Evolutionary conservation across 53 echinoderm and acorn worm species (phyloP).

Genomic region (Holothuria scabra): DNA sequence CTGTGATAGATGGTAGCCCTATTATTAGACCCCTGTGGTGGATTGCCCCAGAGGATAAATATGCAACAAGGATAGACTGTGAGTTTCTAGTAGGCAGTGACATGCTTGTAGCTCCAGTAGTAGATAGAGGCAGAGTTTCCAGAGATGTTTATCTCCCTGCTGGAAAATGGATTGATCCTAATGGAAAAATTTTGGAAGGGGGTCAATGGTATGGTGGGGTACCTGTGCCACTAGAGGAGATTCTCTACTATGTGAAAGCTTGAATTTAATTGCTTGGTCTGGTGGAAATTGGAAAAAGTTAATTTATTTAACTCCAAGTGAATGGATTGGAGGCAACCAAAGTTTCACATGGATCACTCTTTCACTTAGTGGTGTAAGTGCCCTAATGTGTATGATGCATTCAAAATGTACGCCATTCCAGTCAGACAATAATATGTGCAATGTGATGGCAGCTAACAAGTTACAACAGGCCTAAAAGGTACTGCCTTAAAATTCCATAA

Average conservation of each 20-base stretch:
- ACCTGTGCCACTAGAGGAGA: conserved; percentile 65
- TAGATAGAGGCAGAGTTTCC: conserved; percentile 49
- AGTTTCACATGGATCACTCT: too few species aligned
- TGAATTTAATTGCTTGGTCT: too few species aligned
- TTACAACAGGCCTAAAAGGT: too few species aligned
- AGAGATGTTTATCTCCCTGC: conserved; percentile 86
- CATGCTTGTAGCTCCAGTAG: conserved; percentile 82
- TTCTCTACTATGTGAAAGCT: conserved; percentile 57
- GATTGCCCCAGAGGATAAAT: conserved; percentile 78
- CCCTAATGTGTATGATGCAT: too few species aligned
- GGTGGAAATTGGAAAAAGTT: too few species aligned
- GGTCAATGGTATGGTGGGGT: conserved; percentile 71
- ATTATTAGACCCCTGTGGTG: conserved; percentile 91
- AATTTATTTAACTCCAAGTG: too few species aligned
- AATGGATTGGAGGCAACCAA: too few species aligned
- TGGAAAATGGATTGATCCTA: conserved; percentile 71
- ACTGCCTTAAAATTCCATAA: too few species aligned
- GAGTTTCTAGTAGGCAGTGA: conserved; percentile 89
- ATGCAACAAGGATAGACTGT: conserved; percentile 69
- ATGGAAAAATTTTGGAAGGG: conserved; percentile 45
- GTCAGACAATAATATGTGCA: too few species aligned
- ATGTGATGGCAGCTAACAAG: too few species aligned
- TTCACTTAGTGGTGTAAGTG: too few species aligned
- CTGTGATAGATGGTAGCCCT: conserved; percentile 64
- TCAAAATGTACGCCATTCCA: too few species aligned